These are phyloP conservation scores for Tupaia chinensis DNA, from an alignment of 2,113 vertebrate genomes.

Conservation along the genomic window DNA sequence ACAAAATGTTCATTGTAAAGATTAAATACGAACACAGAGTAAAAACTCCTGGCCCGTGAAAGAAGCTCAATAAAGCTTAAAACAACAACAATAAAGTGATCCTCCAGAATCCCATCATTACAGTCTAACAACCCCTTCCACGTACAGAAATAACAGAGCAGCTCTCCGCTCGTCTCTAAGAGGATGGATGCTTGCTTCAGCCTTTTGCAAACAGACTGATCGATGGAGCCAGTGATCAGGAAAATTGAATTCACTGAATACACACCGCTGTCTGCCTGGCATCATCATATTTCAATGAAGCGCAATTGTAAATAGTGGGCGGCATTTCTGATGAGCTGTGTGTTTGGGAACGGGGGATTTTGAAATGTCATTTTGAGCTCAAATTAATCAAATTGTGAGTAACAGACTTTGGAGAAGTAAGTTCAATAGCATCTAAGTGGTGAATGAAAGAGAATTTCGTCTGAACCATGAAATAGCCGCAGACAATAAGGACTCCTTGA, in stretches of 20 bases:
- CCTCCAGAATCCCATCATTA: slow-evolving; percentile 55
- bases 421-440: slow-evolving; percentile 59
- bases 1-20: slow-evolving; percentile 61
- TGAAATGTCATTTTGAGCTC: slow-evolving; percentile 75
- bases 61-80: slow-evolving; percentile 71
- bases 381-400: slow-evolving; percentile 78
- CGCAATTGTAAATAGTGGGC: slow-evolving; percentile 75
- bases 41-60: slow-evolving; percentile 52
- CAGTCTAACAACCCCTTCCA: slow-evolving; percentile 54
- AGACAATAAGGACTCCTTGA: background rate
- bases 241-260: slow-evolving; percentile 82
- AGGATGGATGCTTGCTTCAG: slow-evolving; percentile 60
- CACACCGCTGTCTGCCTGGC: slow-evolving; percentile 66
- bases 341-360: slow-evolving; percentile 69
- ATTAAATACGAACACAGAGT: slow-evolving; percentile 61
- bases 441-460: slow-evolving; percentile 52
- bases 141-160: slow-evolving; percentile 29
- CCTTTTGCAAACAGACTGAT: slow-evolving; percentile 77
- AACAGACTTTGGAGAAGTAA: slow-evolving; percentile 65
- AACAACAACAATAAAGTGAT: slow-evolving; percentile 40
- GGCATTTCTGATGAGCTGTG: slow-evolving; percentile 69
- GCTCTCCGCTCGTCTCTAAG: background rate
- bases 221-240: slow-evolving; percentile 81
- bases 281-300: slow-evolving; percentile 80
- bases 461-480: slow-evolving; percentile 28